Evolutionary conservation across 2,113 vertebrate genomes (phyloP).

Genomic region (Clarias magur): DNA sequence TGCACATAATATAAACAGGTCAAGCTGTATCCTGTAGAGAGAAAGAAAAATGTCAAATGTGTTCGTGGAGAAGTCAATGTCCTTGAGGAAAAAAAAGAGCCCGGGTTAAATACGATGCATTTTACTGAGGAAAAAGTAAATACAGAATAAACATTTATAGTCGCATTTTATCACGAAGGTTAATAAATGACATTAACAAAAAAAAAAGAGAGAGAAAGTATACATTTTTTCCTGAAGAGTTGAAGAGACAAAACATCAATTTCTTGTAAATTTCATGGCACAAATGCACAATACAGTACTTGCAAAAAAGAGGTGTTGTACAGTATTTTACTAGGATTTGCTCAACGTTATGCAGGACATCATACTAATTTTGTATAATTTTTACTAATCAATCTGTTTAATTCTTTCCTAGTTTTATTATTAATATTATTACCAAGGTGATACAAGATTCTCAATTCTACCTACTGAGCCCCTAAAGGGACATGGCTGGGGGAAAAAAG

Average conservation of each 20-base stretch:
- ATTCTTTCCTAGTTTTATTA: background rate
- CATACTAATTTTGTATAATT: too few relatives aligned
- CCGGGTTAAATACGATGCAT: background rate
- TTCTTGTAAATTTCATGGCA: background rate
- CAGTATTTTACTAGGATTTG: background rate
- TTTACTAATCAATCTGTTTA: background rate
- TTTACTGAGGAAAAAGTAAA: background rate
- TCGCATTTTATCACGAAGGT: background rate
- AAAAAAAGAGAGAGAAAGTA: background rate
- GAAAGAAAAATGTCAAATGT: background rate
- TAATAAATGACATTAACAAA: background rate
- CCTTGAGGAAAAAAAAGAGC: background rate
- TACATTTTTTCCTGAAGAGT: background rate
- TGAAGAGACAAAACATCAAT: background rate
- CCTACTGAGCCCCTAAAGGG: too few relatives aligned
- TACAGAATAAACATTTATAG: background rate
- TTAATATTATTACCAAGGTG: background rate
- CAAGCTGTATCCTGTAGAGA: constrained; percentile 22
- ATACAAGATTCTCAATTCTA: too few relatives aligned
- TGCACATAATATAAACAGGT: constrained; percentile 2
- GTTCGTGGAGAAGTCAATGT: background rate
- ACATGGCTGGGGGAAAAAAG: too few relatives aligned
- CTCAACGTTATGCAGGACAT: background rate
- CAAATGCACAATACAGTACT: background rate
- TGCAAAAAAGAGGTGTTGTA: background rate